Base-by-base conservation (phyloP, 2,888 invertebrate species). In the Pseudolycoriella hygida region DNA sequence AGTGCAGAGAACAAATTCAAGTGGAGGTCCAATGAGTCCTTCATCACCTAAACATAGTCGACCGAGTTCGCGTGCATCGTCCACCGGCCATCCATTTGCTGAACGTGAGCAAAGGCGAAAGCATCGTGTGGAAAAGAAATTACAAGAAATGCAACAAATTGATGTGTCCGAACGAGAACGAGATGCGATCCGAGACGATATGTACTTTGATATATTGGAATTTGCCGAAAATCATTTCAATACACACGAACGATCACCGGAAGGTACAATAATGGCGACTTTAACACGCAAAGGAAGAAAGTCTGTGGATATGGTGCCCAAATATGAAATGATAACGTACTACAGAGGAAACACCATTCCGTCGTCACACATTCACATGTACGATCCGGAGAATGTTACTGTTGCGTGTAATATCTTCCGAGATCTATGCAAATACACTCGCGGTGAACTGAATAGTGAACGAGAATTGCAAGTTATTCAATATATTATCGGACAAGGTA, bases 221-320 rank as follows among this genome's bases (percentile, higher is more conserved):
- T 94, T 89, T 66, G 94, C 93, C n/a, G 87, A 90, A 57, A 78
- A 83, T 50, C 86, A 85, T 65, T 94, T 88, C 67, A 94, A 93
- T 61, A 77, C 80, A 45, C 93, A 93, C 56, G 86, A 87, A 51
- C 68, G 82, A 40, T 80, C 83, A 12, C 82, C 85, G 2, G 88
- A 89, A 69, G 87, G 86, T 12, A 88, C 87, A 8, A 80, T 88
- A 51, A 87, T 88, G 69, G 85, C 85, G 2, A 88, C 87, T 1
- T 62, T 88, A 38, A 86, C 87, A 0, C 71, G 86, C 49, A 87
- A 85, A 61, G 70, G 72, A 0, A 68, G 75, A 32, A 86, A 85
- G 56, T 78, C 79, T 10, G 71, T 80, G 53, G 87, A 87, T 59
- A 69, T 81, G 52, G 71, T 92, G 30, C 85, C 88, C 3, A 90